Evolutionary conservation across 2,113 vertebrate species (phyloP).

Genomic region (Otocyon megalotis): DNA sequence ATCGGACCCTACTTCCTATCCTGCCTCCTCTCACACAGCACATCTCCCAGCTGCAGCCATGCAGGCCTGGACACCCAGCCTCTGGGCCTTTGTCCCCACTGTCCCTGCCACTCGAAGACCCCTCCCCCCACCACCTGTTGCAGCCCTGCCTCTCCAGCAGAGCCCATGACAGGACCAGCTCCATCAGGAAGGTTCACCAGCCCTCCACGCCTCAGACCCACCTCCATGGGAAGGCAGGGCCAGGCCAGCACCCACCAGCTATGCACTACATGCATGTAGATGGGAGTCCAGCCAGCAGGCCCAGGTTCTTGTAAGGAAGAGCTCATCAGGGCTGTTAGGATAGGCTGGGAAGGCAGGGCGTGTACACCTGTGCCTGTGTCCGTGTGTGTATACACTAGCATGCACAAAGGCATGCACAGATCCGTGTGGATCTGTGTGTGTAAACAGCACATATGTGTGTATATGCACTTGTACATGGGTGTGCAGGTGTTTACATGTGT

Average conservation of each 20-base stretch:
- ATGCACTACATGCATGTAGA: accelerated
- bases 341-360: accelerated
- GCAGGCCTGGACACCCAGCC: background rate
- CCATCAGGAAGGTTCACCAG: background rate
- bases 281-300: background rate
- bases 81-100: background rate
- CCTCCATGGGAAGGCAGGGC: accelerated
- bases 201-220: accelerated
- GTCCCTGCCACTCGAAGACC: background rate
- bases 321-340: accelerated
- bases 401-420: background rate
- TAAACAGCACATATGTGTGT: background rate
- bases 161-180: background rate
- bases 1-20: accelerated
- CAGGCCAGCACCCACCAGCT: background rate
- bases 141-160: background rate
- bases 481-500: accelerated
- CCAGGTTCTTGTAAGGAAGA: background rate
- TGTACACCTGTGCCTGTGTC: background rate
- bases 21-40: accelerated
- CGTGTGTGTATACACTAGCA: accelerated
- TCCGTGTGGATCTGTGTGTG: background rate
- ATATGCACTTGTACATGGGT: accelerated
- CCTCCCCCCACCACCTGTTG: background rate
- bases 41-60: background rate